Evolutionary conservation across 2,113 vertebrate genomes (phyloP).

Genomic region (Phylloscopus whistleri): DNA sequence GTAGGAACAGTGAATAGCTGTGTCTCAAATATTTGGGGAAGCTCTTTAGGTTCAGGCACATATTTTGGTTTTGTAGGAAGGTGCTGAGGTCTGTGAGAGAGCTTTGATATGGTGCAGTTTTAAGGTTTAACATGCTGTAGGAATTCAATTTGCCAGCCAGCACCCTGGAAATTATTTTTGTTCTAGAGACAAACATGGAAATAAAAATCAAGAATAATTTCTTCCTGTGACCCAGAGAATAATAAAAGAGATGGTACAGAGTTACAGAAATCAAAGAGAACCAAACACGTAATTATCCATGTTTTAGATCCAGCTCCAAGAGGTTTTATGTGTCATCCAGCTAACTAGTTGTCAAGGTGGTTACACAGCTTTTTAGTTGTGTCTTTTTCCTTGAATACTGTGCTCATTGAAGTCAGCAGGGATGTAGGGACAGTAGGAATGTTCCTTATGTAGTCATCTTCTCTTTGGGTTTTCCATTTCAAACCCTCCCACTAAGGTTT

Average conservation of each 20-base stretch:
- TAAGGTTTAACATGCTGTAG: neutral
- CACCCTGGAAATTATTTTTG: slow-evolving; percentile 15
- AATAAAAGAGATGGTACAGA: slow-evolving; percentile 27
- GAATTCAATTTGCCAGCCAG: neutral
- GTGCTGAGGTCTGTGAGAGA: neutral
- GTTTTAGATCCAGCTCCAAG: slow-evolving; percentile 34
- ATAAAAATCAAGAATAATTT: slow-evolving; percentile 34
- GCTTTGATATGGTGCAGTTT: neutral
- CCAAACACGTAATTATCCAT: neutral
- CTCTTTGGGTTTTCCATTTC: neutral
- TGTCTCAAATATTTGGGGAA: neutral
- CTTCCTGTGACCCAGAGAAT: neutral
- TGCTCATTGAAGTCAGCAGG: neutral
- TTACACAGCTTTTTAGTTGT: slow-evolving; percentile 9
- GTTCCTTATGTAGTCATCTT: neutral
- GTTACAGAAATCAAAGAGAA: slow-evolving; percentile 30
- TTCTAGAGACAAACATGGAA: neutral
- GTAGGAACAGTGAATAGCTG: neutral
- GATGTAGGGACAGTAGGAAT: neutral
- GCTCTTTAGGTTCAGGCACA: neutral
- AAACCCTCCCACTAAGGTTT: neutral
- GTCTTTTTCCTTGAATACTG: neutral
- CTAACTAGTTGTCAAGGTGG: slow-evolving; percentile 28
- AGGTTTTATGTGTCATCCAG: slow-evolving; percentile 43
- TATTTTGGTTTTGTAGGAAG: neutral